phyloP scores from a whole-genome alignment of 2,797 vertebrate species.

The Enteromius treurensis region DNA sequence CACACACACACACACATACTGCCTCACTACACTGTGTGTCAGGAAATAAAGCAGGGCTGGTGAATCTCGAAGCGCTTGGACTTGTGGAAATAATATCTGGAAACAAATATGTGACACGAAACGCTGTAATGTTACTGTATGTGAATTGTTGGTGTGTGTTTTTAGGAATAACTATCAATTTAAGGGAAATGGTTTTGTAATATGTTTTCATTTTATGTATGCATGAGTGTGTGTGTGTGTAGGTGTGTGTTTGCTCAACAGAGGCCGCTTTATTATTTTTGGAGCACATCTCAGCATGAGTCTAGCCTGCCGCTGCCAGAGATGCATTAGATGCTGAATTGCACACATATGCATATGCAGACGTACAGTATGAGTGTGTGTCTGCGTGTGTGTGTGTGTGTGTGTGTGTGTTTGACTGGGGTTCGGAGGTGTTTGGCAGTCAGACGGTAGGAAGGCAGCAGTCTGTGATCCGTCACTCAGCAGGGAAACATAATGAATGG shows the following conservation, averaged over 20 bases:
- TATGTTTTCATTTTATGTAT: conserved; percentile 26
- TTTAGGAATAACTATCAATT: conserved; percentile 2
- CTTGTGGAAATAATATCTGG: conserved; percentile 11
- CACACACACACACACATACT: neutral
- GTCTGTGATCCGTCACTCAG: conserved; percentile 52
- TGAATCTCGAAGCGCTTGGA: neutral
- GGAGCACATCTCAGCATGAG: conserved; percentile 35
- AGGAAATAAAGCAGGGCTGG: neutral
- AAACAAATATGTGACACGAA: neutral
- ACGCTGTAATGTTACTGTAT: neutral
- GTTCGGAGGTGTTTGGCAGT: conserved; percentile 45
- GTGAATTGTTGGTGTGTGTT: conserved; percentile 9
- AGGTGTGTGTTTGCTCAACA: conserved; percentile 16
- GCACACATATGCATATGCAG: conserved; percentile 6
- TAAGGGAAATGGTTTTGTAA: neutral
- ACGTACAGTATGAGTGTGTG: conserved; percentile 7
- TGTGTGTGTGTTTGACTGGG: conserved; percentile 8
- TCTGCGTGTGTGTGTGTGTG: conserved; percentile 10
- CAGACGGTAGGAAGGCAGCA: conserved; percentile 41
- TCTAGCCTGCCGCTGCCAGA: neutral
- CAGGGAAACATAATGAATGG: conserved; percentile 51
- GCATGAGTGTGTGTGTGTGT: neutral
- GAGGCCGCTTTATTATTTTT: conserved; percentile 29
- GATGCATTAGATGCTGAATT: conserved; percentile 5
- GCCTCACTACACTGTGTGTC: neutral